Percentiles rank a stretch among this genome's conserved stretches.
These are phyloP conservation scores for Sanderia malayensis DNA, from an alignment of 30 jellyfish, hydroid and myxozoan genomes.

Conservation along the genomic window DNA sequence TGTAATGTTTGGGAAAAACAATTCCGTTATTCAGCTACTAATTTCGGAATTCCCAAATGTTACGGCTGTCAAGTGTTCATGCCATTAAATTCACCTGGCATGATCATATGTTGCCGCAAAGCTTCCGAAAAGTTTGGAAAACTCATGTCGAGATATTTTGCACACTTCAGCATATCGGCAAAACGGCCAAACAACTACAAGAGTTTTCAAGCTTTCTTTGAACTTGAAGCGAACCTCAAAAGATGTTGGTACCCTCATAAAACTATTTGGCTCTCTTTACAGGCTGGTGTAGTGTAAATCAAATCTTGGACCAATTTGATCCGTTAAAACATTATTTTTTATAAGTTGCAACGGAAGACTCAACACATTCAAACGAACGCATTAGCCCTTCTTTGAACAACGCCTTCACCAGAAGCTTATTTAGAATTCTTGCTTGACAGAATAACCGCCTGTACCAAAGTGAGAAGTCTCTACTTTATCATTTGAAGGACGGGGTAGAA, in stretches of 20 bases:
- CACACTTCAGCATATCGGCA: constrained; percentile 46
- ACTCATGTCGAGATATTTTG: constrained; percentile 42
- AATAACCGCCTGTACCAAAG: constrained; percentile 48
- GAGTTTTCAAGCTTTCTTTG: constrained; percentile 25
- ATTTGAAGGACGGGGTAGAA: constrained; percentile 30
- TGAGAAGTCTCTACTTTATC: constrained; percentile 44
- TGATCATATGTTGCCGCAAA: constrained; percentile 45
- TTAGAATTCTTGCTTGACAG: constrained; percentile 45
- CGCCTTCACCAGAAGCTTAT: constrained; percentile 21
- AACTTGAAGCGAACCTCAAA: constrained; percentile 38
- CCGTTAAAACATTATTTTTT: constrained; percentile 34
- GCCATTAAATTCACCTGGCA: constrained; percentile 52
- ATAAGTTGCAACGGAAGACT: constrained; percentile 29
- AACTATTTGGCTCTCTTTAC: constrained; percentile 44
- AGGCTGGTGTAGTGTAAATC: constrained; percentile 43
- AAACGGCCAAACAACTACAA: constrained; percentile 23
- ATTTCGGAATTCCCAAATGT: constrained; percentile 17
- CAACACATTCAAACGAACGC: constrained; percentile 24
- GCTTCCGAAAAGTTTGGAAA: constrained; percentile 40
- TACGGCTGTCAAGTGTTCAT: constrained; percentile 26
- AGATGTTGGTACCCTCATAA: constrained; percentile 48
- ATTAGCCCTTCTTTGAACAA: constrained; percentile 20
- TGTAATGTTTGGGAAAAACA: constrained; percentile 58
- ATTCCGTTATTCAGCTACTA: constrained; percentile 35
- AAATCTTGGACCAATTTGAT: constrained; percentile 36